A percentile compares a stretch with the other conserved stretches of the same genome.
These are phyloP conservation scores for Myrmophylax atrothorax DNA, from an alignment of 2,113 vertebrate species.

Conservation along the genomic window DNA sequence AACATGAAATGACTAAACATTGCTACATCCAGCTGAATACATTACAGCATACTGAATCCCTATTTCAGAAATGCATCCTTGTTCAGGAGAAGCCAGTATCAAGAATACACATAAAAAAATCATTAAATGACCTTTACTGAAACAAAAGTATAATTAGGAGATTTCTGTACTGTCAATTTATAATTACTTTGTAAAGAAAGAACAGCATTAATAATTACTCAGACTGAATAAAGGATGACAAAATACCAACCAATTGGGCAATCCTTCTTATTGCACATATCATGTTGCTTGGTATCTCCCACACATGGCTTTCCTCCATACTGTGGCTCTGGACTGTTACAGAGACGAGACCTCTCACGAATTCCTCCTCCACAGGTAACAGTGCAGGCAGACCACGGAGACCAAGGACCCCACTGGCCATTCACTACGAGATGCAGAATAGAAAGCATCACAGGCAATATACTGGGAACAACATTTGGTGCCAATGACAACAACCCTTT, in stretches of 20 bases:
- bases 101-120: neutral
- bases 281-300: slow-evolving; percentile 82
- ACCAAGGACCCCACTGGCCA: slow-evolving; percentile 96
- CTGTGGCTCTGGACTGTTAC: slow-evolving; percentile 90
- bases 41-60: neutral
- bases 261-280: slow-evolving; percentile 86
- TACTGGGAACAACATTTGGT: neutral
- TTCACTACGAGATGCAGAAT: slow-evolving; percentile 78
- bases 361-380: slow-evolving; percentile 90
- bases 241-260: slow-evolving; percentile 87
- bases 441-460: neutral
- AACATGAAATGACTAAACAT: neutral
- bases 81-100: neutral
- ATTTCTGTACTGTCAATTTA: neutral
- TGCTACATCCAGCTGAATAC: neutral
- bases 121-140: neutral
- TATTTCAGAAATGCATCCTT: neutral
- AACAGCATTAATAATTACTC: neutral
- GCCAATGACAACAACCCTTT: neutral
- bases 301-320: slow-evolving; percentile 85
- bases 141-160: neutral
- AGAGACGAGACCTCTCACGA: slow-evolving; percentile 83
- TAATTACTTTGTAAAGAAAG: neutral
- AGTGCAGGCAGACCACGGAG: slow-evolving; percentile 92
- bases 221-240: neutral